phyloP scores from a whole-genome alignment of 2,113 vertebrate genomes.

The Miniopterus natalensis region DNA sequence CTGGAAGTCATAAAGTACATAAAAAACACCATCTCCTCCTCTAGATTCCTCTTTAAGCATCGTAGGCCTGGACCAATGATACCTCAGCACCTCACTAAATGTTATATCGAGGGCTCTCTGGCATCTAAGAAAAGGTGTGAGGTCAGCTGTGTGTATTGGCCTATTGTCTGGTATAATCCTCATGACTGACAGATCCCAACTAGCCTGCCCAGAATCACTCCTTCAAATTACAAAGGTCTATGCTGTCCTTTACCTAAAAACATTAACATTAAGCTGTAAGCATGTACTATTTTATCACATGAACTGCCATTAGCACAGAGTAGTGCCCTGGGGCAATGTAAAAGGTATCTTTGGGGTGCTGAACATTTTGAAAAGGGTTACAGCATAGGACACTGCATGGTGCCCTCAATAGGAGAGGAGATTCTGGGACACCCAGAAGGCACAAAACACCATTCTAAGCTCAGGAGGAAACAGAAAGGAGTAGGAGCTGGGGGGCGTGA shows the following conservation, averaged over 20 bases:
- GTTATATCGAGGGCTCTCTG: background rate
- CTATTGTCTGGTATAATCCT: background rate
- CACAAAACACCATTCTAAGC: background rate
- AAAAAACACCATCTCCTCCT: slow-evolving; percentile 50
- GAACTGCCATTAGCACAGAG: background rate
- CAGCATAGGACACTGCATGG: background rate
- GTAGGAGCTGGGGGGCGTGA: background rate
- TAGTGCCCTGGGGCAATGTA: background rate
- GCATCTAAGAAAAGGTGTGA: slow-evolving; percentile 39
- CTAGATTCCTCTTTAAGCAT: slow-evolving; percentile 46
- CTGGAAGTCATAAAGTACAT: slow-evolving; percentile 69
- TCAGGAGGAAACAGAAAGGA: background rate
- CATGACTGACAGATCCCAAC: background rate
- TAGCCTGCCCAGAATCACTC: background rate
- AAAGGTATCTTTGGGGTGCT: background rate
- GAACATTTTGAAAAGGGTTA: background rate
- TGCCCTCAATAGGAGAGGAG: background rate
- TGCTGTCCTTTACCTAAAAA: background rate
- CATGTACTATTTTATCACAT: background rate
- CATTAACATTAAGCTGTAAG: background rate
- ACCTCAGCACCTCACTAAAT: background rate
- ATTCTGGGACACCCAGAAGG: background rate
- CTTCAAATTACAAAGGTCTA: background rate
- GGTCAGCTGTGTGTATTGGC: background rate
- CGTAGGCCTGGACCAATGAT: background rate